phyloP scores from a whole-genome alignment of 2,113 vertebrate species.

The Lonchura striata region DNA sequence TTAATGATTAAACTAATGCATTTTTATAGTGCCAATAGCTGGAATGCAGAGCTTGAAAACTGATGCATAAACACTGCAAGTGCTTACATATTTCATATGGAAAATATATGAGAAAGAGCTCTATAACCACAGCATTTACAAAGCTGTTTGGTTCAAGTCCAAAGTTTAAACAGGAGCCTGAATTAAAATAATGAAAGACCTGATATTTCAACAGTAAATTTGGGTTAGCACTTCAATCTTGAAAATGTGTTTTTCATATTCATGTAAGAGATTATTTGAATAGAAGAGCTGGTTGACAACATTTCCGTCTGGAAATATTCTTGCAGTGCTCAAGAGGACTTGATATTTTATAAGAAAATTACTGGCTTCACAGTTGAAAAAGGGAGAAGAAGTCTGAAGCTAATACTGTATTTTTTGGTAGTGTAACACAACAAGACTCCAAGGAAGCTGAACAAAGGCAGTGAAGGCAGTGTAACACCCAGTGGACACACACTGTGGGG shows the following conservation, averaged over 20 bases:
- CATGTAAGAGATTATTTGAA: neutral
- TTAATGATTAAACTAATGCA: neutral
- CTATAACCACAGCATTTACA: neutral
- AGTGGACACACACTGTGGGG: fast-evolving
- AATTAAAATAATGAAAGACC: neutral
- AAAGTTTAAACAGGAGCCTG: neutral
- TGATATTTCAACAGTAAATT: neutral
- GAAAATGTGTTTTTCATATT: neutral
- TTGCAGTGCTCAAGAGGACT: neutral
- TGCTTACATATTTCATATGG: neutral
- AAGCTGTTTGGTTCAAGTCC: neutral
- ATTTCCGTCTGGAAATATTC: neutral
- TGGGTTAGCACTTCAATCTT: neutral
- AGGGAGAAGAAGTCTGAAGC: neutral
- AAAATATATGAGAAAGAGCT: neutral
- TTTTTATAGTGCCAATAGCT: neutral
- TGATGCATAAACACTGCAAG: neutral
- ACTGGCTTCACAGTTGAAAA: neutral
- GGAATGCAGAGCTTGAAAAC: neutral
- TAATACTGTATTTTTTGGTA: neutral
- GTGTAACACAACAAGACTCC: fast-evolving
- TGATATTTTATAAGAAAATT: neutral
- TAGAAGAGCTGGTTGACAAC: neutral
- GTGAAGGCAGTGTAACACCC: fast-evolving
- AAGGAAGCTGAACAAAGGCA: neutral